Base-by-base conservation (phyloP, 2,888 invertebrate genomes). In the Calliopum simillimum region DNA sequence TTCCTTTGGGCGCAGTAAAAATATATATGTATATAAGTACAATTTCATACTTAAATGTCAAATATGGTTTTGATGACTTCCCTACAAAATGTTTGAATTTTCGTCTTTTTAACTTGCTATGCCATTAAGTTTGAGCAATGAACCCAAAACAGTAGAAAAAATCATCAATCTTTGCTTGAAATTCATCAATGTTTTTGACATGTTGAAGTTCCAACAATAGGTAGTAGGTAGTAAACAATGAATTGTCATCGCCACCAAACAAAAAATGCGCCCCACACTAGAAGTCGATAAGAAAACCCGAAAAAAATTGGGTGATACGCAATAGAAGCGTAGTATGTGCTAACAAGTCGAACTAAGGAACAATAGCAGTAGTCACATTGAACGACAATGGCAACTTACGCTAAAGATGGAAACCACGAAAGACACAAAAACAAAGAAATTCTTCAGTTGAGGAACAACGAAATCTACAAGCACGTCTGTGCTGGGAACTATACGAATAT, bases 111-210 rank as follows among this genome's bases (percentile, higher is more conserved):
- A 46, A 43, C 61, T 44, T 44, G 12, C 61, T 46, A 44, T 46
- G 25, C 46, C 59, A 68, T 33, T 58, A 61, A 61, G 23, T 61
- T 61, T 68, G 61, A 68, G 51, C 68, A 68, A 61, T 68, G 41
- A n/a, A 62, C 21, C 25, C 58, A 21, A 56, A 65, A 53, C 12
- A 16, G 4, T n/a, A 14, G 53, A 14, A 33, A n/a, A 46, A 53
- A 72, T 75, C 82, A 81, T 81, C 79, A 81, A 81, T 82, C 81
- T 77, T 81, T 43, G 59, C 49, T 76, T 16, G 76, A 77, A 81
- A 79, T 81, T 80, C 76, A 76, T 79, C 78, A 79, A 76, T 81
- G 81, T 77, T 77, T 80, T 69, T 82, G 83, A 79, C 82, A 79
- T 73, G 58, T 71, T 65, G 74, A 67, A 69, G 59, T 59, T 68